Percentiles rank a stretch among this genome's conserved stretches.
phyloP scores from a whole-genome alignment of 2,113 vertebrate species.

The Machaerirhynchus nigripectus region DNA sequence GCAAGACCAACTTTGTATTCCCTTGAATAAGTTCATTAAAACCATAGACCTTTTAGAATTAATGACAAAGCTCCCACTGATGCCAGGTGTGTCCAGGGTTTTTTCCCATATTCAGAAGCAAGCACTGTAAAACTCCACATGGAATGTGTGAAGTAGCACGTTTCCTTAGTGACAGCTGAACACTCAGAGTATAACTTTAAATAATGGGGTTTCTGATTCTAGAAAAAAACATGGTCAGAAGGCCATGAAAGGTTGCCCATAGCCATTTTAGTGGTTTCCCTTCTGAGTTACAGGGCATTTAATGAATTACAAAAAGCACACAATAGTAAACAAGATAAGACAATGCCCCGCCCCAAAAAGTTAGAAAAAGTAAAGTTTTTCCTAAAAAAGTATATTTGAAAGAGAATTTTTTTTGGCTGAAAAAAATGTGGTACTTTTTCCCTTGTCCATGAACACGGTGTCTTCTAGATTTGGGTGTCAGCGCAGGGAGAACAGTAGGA shows the following conservation, averaged over 20 bases:
- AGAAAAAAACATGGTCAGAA: neutral
- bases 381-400: neutral
- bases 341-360: neutral
- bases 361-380: neutral
- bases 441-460: neutral
- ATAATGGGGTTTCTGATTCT: neutral
- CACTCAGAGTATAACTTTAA: neutral
- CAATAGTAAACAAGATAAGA: neutral
- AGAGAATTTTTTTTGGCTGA: neutral
- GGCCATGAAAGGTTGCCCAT: neutral
- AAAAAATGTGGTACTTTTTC: neutral
- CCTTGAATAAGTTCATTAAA: neutral
- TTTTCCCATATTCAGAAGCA: neutral
- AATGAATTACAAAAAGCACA: neutral
- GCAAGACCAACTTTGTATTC: neutral
- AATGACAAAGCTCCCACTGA: neutral
- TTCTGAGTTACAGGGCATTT: neutral
- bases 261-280: neutral
- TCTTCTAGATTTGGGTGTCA: neutral
- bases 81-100: neutral
- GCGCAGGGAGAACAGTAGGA: neutral
- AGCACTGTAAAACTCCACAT: neutral
- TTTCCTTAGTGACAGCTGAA: neutral
- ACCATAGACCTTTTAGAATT: neutral
- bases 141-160: neutral